phyloP scores from a whole-genome alignment of 2,888 invertebrate species.

The Schizaphis graminum region DNA sequence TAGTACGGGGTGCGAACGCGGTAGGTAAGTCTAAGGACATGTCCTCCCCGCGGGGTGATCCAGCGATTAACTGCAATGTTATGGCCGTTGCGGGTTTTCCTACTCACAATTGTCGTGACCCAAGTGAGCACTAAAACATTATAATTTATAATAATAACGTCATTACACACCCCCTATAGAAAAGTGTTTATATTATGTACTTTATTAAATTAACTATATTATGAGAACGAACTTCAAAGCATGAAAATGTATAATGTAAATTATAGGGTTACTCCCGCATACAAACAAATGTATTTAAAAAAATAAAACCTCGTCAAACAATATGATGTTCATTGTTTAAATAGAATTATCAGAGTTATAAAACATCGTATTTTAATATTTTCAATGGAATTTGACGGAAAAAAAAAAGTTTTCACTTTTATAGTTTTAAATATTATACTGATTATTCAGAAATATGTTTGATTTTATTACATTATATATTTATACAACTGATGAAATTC shows the following conservation, averaged over 20 bases:
- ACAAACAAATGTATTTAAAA: neutral
- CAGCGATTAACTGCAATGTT: neutral
- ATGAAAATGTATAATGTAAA: neutral
- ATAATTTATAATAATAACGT: conserved; percentile 13
- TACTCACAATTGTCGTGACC: conserved; percentile 27
- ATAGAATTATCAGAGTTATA: neutral
- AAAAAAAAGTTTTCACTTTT: neutral
- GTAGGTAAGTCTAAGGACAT: conserved; percentile 1
- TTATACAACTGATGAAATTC: neutral
- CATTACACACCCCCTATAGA: neutral
- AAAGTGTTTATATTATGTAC: neutral
- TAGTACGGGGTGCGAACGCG: neutral
- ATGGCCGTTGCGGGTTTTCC: neutral
- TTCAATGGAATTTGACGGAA: neutral
- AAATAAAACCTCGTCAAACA: neutral
- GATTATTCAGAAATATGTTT: neutral
- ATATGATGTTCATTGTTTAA: neutral
- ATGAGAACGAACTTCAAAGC: neutral
- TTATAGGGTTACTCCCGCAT: neutral
- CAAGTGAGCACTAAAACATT: neutral
- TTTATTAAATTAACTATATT: neutral
- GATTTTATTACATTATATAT: neutral
- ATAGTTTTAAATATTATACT: neutral
- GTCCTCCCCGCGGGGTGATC: conserved; percentile 34
- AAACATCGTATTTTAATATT: neutral